Evolutionary conservation across 1,140 invertebrate species (phyloP).

Genomic region (Carcinoscorpius rotundicauda): DNA sequence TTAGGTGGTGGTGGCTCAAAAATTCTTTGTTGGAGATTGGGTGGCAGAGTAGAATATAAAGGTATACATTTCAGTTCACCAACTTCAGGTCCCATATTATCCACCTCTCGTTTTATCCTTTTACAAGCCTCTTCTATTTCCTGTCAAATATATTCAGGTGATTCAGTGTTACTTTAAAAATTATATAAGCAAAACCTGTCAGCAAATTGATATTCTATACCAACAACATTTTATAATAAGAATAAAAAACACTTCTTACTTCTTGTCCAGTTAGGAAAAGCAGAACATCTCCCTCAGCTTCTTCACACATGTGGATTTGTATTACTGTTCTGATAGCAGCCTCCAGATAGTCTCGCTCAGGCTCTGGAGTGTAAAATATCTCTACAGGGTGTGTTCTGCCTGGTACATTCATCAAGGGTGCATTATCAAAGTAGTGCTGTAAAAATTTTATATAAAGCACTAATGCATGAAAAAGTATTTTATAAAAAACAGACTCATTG

Average conservation of each 20-base stretch:
- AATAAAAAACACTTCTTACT: conserved; percentile 29
- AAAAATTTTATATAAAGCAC: conserved; percentile 13
- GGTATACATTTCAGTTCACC: conserved; percentile 98
- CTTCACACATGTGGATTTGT: conserved; percentile 99
- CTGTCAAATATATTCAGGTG: conserved; percentile 32
- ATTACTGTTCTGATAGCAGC: conserved; percentile 97
- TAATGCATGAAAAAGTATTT: too few relatives aligned
- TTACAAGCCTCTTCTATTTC: conserved; percentile 99
- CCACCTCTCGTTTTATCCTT: conserved; percentile 89
- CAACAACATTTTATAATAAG: not conserved
- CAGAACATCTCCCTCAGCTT: conserved; percentile 80
- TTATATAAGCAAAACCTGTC: not conserved
- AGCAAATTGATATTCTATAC: not conserved
- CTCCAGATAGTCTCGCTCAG: conserved; percentile 95
- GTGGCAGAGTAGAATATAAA: conserved; percentile 94
- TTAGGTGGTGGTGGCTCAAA: conserved; percentile 91
- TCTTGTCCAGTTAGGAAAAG: conserved; percentile 90
- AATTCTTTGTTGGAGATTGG: conserved; percentile 93
- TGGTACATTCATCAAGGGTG: conserved; percentile 96
- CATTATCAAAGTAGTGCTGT: conserved; percentile 91
- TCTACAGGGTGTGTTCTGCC: conserved; percentile 93
- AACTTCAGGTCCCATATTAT: conserved; percentile 90
- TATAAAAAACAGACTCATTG: too few relatives aligned
- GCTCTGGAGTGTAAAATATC: conserved; percentile 98
- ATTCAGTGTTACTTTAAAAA: conserved; percentile 1